Evolutionary conservation across 2,888 invertebrate species (phyloP).

Genomic region (Fragum fragum): DNA sequence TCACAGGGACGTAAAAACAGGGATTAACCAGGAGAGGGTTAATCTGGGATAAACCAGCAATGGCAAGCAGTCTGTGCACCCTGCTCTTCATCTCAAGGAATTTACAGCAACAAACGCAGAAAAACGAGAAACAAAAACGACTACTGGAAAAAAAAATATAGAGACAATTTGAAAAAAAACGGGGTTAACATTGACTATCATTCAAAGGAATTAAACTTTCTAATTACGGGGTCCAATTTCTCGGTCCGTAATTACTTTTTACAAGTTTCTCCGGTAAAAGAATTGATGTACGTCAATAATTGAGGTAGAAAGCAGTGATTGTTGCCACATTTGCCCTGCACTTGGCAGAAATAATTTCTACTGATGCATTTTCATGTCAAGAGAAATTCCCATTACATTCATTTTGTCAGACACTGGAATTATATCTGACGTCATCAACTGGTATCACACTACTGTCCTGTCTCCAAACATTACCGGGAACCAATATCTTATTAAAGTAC

Average conservation of each 20-base stretch:
- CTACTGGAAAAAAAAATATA: no score
- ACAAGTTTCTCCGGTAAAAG: slow-evolving; percentile 6
- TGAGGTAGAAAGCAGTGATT: slow-evolving; percentile 1
- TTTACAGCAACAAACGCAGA: no score
- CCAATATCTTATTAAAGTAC: no score
- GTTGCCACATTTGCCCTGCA: slow-evolving; percentile 6
- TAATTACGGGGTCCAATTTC: slow-evolving; percentile 3
- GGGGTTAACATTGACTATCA: not conserved
- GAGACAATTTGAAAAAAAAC: not conserved
- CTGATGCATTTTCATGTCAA: slow-evolving; percentile 6
- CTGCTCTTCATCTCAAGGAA: no score
- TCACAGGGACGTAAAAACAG: no score
- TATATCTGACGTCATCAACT: slow-evolving; percentile 1
- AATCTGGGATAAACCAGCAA: no score
- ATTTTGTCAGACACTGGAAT: slow-evolving; percentile 6
- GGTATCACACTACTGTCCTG: not conserved
- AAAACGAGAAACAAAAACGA: no score
- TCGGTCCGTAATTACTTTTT: slow-evolving; percentile 6
- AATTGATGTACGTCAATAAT: slow-evolving; percentile 2
- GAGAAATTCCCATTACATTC: slow-evolving; percentile 1
- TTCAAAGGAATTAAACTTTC: slow-evolving; percentile 6
- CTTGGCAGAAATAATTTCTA: slow-evolving; percentile 1
- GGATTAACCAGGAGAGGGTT: no score
- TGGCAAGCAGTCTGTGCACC: no score
- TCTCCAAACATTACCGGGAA: no score